Conservation (phyloP, 2,113 vertebrate genomes). For the Pteruthius melanotis region DNA sequence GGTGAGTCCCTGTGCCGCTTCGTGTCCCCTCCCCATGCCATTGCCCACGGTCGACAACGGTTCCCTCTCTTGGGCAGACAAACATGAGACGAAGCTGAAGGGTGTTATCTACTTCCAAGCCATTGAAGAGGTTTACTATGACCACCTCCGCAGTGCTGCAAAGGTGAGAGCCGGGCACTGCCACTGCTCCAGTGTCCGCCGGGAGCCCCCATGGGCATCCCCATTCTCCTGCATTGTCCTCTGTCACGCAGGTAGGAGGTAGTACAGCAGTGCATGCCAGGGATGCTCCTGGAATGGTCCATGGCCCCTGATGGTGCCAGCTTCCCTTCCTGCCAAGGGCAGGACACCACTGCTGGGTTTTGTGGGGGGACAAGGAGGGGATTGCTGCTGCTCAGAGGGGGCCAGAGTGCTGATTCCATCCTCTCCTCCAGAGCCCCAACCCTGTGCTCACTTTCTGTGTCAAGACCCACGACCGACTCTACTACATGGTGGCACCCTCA, state of each 20-base stretch:
- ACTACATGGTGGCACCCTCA: constrained; percentile 93
- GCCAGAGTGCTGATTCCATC: not conserved
- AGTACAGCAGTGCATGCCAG: fast-evolving
- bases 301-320: fast-evolving
- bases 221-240: not conserved
- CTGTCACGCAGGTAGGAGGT: fast-evolving
- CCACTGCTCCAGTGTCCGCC: fast-evolving
- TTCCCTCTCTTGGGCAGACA: constrained; percentile 73
- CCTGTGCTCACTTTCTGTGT: constrained; percentile 93
- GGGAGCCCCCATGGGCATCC: fast-evolving
- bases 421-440: constrained; percentile 85
- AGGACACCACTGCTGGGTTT: not conserved
- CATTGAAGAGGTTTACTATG: constrained; percentile 95
- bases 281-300: not conserved
- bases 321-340: not conserved
- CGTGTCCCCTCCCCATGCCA: fast-evolving
- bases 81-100: constrained; percentile 93
- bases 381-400: not conserved
- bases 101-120: constrained; percentile 98
- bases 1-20: constrained; percentile 68
- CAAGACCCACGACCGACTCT: constrained; percentile 95
- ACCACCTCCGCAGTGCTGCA: constrained; percentile 89
- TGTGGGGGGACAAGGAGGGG: too few species aligned
- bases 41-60: fast-evolving
- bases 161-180: constrained; percentile 69